Evolutionary conservation across 1,140 invertebrate species (phyloP).

Genomic region (Papilio glaucus): DNA sequence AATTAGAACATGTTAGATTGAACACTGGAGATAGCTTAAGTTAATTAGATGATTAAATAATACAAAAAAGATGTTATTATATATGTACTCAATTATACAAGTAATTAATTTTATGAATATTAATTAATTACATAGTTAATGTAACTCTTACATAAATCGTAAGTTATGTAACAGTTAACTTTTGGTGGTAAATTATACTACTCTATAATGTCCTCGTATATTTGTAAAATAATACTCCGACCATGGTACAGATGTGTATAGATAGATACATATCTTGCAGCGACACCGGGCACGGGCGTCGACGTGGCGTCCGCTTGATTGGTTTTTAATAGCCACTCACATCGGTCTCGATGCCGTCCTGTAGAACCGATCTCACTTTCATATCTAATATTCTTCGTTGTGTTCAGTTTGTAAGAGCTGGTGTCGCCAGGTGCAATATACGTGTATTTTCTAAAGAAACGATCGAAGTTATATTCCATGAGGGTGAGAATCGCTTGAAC

Average conservation of each 20-base stretch:
- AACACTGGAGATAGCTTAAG: no score
- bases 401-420: slow-evolving; percentile 28
- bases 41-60: no score
- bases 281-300: neutral
- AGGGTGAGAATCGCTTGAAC: slow-evolving; percentile 1
- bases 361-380: slow-evolving; percentile 31
- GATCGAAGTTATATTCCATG: neutral
- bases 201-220: neutral
- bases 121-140: no score
- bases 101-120: no score
- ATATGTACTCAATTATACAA: no score
- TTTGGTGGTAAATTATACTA: neutral
- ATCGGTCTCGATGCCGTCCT: slow-evolving; percentile 21
- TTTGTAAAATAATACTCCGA: neutral
- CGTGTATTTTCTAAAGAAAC: neutral
- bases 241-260: neutral
- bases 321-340: slow-evolving; percentile 37
- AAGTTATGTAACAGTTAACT: no score
- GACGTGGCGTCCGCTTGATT: slow-evolving; percentile 30
- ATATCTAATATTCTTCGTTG: slow-evolving; percentile 36
- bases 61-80: no score
- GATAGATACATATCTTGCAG: no score
- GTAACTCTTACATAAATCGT: no score
- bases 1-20: no score
- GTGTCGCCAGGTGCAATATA: slow-evolving; percentile 12